Evolutionary conservation across 2,113 vertebrate genomes (phyloP), one percentile per base, ranked within the genome.

Genomic region (Amia ocellicauda): DNA sequence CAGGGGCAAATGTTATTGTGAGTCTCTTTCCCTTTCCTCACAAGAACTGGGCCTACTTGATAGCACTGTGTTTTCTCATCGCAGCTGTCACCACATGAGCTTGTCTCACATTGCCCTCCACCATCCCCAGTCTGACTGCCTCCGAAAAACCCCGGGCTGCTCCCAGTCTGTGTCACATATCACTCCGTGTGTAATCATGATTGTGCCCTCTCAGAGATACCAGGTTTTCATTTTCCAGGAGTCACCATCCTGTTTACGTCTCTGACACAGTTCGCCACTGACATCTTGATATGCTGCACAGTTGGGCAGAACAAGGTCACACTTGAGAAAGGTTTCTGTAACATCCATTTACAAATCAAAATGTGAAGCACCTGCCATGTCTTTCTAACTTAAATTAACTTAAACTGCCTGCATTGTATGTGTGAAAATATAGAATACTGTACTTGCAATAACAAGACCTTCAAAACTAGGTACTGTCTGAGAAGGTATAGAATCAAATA

Each of bases 221-320:
- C 31, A n/a, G 49, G 36, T 28, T 45, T 41, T 31, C 23, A n/a
- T 53, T 58, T 28, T 56, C 54, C 27, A 50, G 20, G n/a, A 40
- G 26, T 24, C 20, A 24, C 67, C 50, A 52, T 60, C 67, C 61
- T 69, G 61, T 69, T 64, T 54, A 64, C 61, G 31, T 54, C 62
- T 26, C n/a, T 9, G 13, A 59, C 47, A 58, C 47, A 7, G n/a
- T 23, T 52, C 28, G 4, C 36, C 27, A 50, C 23, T 53, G 36
- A 51, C n/a, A 36, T 47, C 50, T 60, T 41, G 42, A 17, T 26
- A 47, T 60, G 58, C n/a, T 26, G 24, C 16, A 8, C 9, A 20
- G 22, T 31, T 63, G 61, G 20, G 26, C 22, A 58, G 19, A 65
- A 58, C 53, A 64, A 50, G 41, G 47, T 23, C n/a, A 19, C n/a